These are phyloP conservation scores for Argopecten irradians DNA, from an alignment of 1,140 invertebrate species.

Conservation along the genomic window DNA sequence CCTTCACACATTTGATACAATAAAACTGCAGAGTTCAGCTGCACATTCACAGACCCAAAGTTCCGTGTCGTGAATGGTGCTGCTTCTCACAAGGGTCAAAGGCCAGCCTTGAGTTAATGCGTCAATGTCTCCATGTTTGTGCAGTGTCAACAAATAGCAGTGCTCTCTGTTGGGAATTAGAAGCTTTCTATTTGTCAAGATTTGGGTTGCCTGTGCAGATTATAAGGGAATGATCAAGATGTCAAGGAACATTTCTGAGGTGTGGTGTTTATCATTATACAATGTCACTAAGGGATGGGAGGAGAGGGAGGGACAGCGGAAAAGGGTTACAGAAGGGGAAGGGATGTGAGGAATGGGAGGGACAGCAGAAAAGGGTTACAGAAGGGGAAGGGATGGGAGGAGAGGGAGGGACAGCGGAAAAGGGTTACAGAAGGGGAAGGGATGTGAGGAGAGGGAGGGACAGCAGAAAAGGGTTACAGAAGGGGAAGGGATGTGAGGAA, in stretches of 20 bases:
- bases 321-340: not conserved
- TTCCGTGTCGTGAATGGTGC: not conserved
- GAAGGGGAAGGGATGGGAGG: not conserved
- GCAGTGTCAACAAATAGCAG: not conserved
- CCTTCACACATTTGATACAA: not conserved
- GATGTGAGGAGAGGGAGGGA: too few species aligned
- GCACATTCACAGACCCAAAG: not conserved
- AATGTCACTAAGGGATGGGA: too few species aligned
- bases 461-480: too few species aligned
- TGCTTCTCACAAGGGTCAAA: not conserved
- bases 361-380: not conserved
- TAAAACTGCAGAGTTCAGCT: conserved; percentile 1
- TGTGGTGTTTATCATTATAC: too few species aligned
- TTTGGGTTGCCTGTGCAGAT: not conserved
- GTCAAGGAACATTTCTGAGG: not conserved
- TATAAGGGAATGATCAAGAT: not conserved
- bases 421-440: too few species aligned
- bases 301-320: too few species aligned
- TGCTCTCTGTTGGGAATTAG: conserved; percentile 11
- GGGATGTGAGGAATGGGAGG: too few species aligned
- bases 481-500: too few species aligned
- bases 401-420: not conserved
- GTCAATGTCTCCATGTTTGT: conserved; percentile 15
- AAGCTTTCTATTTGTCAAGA: not conserved
- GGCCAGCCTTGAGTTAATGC: not conserved